These are phyloP conservation scores for Leptinotarsa juncta DNA, from an alignment of 2,888 invertebrate species.

Conservation along the genomic window DNA sequence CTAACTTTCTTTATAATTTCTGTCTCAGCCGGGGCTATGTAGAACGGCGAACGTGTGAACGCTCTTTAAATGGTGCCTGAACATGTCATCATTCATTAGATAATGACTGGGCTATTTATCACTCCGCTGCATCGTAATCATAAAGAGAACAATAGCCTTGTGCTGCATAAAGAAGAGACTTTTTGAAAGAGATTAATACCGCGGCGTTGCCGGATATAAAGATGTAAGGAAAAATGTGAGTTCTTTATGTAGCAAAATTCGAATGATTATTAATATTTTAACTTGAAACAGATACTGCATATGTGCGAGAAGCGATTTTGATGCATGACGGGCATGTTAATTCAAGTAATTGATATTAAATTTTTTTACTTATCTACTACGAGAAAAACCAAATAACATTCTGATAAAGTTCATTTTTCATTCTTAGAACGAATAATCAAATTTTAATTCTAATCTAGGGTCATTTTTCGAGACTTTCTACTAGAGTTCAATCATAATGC, in stretches of 20 bases:
- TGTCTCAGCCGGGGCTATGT: slow-evolving; percentile 9
- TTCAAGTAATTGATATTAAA: too few relatives aligned
- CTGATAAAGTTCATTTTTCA: too few relatives aligned
- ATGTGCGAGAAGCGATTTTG: too few relatives aligned
- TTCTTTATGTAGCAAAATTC: neutral
- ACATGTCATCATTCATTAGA: slow-evolving; percentile 29
- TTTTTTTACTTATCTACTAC: too few relatives aligned
- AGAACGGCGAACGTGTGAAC: slow-evolving; percentile 24
- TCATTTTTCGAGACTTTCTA: too few relatives aligned
- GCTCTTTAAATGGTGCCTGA: slow-evolving; percentile 10
- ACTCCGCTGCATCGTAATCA: slow-evolving; percentile 27
- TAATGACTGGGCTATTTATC: slow-evolving; percentile 28
- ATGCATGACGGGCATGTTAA: too few relatives aligned
- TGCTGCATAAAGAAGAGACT: slow-evolving; percentile 18
- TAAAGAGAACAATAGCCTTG: slow-evolving; percentile 28
- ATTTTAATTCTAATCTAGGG: too few relatives aligned
- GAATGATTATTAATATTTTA: too few relatives aligned
- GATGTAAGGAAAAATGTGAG: neutral
- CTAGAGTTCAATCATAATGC: too few relatives aligned
- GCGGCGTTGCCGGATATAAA: neutral
- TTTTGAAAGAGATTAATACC: slow-evolving; percentile 7
- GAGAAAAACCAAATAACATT: too few relatives aligned
- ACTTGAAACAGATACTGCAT: too few relatives aligned
- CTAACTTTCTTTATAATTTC: slow-evolving; percentile 9
- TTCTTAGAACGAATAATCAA: too few relatives aligned